Base-by-base conservation (phyloP, 2,113 vertebrate genomes). In the Speoplatyrhinus poulsoni region DNA sequence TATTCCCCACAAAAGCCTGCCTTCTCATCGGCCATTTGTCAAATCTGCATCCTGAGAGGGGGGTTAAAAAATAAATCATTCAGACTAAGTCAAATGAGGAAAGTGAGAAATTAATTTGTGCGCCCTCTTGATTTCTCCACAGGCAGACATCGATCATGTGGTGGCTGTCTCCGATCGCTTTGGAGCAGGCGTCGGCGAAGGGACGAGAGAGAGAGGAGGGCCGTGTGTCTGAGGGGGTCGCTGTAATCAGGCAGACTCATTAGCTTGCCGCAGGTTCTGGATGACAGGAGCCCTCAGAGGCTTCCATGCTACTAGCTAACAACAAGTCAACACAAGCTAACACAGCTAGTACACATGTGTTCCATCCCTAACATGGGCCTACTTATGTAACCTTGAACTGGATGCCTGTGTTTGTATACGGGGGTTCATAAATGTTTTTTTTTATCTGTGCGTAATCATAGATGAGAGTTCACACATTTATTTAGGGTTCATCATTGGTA, bases 31-130 rank as follows among this genome's bases (percentile, higher is more conserved):
- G 75, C 80, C 78, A 46, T 81, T 67, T 32, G 58, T 81, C 60
- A 55, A 56, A 63, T 57, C 73, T 48, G 83, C 85, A 85, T 79
- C 72, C 72, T 72, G 77, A 75, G 77, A 75, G 79, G 69, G 57
- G 73, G 75, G 71, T 79, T 82, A 82, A 85, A 86, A 86, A 87
- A 85, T 72, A 87, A 91, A 86, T 88, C 86, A 88, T 79, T 84
- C 84, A 79, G 82, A 88, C 69, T 70, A 85, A 90, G 83, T 91
- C 90, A 87, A 91, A 91, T 87, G 87, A 90, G 88, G 82, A 91
- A 90, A 91, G 86, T 86, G 87, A 90, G 90, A 89, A 91, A 91
- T 89, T 90, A 91, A 91, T 90, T 91, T 91, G 90, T 76, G 88
- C 86, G 81, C 87, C 87, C 87, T 84, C 88, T 87, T 88, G 87